Conservation (phyloP, 2,797 vertebrate species). For the Uromys caudimaculatus region DNA sequence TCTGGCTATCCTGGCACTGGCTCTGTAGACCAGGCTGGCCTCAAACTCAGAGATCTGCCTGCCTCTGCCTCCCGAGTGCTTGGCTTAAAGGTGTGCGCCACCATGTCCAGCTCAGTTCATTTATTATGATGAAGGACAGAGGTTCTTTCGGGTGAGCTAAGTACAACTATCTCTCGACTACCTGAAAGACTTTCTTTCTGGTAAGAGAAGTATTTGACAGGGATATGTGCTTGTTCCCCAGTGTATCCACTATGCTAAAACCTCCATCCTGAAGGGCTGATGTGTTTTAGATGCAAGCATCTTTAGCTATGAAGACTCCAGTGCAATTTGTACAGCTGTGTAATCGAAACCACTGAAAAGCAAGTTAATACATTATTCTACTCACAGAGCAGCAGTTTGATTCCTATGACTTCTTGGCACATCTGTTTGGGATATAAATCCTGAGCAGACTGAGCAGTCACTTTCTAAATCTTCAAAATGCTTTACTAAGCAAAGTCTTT, state of each 20-base stretch:
- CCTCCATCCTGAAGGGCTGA: not conserved
- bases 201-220: conserved; percentile 4
- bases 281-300: conserved; percentile 57
- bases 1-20: not conserved
- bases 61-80: not conserved
- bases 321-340: conserved; percentile 83
- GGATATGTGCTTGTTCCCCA: not conserved
- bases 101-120: not conserved
- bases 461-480: conserved; percentile 84
- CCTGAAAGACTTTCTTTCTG: conserved; percentile 42
- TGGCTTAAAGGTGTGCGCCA: not conserved
- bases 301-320: conserved; percentile 65
- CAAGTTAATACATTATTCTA: conserved; percentile 83
- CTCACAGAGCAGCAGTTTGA: conserved; percentile 83
- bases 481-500: conserved; percentile 83
- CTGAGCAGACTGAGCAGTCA: conserved; percentile 80
- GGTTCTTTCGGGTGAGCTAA: conserved; percentile 30
- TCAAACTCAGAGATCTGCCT: not conserved
- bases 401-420: conserved; percentile 86
- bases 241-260: conserved; percentile 30
- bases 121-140: not conserved
- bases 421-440: conserved; percentile 87
- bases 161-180: not conserved
- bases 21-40: not conserved
- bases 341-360: conserved; percentile 81